Evolutionary conservation across 2,113 vertebrate genomes (phyloP).

Genomic region (Machaerirhynchus nigripectus): DNA sequence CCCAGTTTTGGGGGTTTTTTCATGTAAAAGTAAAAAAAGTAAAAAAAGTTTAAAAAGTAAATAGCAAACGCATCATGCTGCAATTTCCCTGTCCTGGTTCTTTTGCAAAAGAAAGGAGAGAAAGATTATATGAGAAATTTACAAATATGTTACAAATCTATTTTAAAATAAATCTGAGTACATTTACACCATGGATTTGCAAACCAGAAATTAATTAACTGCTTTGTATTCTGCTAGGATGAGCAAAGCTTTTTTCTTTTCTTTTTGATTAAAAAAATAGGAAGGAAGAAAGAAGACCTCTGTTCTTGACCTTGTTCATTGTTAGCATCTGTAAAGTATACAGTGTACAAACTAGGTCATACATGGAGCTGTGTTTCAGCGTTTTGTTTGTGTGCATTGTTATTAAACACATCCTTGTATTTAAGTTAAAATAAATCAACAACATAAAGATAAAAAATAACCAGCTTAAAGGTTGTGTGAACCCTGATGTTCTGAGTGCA

Average conservation of each 20-base stretch:
- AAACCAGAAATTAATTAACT: not conserved
- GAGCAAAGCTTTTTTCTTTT: not conserved
- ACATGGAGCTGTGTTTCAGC: not conserved
- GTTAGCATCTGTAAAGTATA: not conserved
- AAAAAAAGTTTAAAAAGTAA: not conserved
- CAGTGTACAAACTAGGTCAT: not conserved
- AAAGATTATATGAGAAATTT: not conserved
- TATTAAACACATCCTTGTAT: slow-evolving; percentile 40
- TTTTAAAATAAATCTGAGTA: not conserved
- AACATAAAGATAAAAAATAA: slow-evolving; percentile 26
- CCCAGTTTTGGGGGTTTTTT: not conserved
- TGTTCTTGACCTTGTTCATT: not conserved
- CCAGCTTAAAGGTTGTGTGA: not conserved
- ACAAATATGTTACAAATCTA: not conserved
- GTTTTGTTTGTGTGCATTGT: not conserved
- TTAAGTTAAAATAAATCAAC: slow-evolving; percentile 36
- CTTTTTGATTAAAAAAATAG: not conserved
- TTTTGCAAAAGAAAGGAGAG: not conserved
- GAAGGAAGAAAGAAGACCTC: not conserved
- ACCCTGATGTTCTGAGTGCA: slow-evolving; percentile 32
- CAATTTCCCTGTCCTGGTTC: not conserved
- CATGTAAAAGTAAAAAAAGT: too few species aligned
- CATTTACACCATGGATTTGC: not conserved
- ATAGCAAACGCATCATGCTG: not conserved
- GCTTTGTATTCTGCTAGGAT: not conserved